Evolutionary conservation across 2,797 vertebrate genomes (phyloP).

Genomic region (Bufotes viridis): DNA sequence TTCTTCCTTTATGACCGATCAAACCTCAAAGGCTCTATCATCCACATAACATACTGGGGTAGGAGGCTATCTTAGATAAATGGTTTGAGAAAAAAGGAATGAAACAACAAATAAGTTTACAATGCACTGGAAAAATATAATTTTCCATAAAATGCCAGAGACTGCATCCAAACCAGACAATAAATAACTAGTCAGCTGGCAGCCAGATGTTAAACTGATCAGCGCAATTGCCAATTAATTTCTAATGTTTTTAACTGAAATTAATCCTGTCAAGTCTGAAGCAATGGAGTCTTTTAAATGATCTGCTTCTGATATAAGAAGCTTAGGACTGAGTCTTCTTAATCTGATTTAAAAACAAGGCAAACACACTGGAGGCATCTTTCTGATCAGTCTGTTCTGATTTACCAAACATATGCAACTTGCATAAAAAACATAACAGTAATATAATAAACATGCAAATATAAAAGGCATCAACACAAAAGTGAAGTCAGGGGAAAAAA

Average conservation of each 20-base stretch:
- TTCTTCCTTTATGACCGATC: background rate
- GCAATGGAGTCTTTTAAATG: background rate
- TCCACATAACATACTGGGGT: background rate
- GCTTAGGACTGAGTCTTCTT: background rate
- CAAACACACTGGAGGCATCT: background rate
- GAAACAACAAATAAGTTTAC: background rate
- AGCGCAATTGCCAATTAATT: background rate
- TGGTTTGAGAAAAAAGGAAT: background rate
- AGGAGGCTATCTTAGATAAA: background rate
- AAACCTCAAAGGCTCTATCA: no score
- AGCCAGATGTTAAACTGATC: background rate
- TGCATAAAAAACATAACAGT: no score
- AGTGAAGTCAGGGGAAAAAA: no score
- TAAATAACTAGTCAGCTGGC: background rate
- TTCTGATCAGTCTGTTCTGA: background rate
- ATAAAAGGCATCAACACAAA: no score
- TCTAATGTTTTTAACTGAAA: background rate
- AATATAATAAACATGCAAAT: no score
- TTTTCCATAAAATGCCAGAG: background rate
- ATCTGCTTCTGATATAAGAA: background rate
- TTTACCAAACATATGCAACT: background rate
- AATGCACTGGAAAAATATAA: no score
- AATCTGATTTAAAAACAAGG: background rate
- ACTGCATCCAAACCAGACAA: background rate
- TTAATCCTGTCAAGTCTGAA: background rate